Evolutionary conservation across 2,797 vertebrate species (phyloP), one percentile per base, ranked within the genome.

Genomic region (Otolemur crassicaudatus): DNA sequence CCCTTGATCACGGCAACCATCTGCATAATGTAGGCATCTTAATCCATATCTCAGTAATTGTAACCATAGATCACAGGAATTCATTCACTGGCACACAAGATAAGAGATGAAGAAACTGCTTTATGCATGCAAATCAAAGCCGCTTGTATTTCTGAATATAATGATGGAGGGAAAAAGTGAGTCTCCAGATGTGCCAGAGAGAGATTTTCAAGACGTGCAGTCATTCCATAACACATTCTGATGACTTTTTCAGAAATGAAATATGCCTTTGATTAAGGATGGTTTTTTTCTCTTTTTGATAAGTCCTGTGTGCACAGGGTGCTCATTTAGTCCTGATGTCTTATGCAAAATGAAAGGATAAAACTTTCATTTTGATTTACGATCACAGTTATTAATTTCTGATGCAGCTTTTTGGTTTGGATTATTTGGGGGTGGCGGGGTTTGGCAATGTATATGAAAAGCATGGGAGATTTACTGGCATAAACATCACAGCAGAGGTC

Each of bases 211-310:
- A 85, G 90, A 94, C 1, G 7, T 3, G 13, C 92, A 22, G 87
- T 82, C 84, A 2, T 91, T 94, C 56, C 70, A 9, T 29, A 85
- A 73, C 0, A 31, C 63, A 37, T 27, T 88, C 86, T 90, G 97
- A 97, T 92, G 92, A 93, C 90, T 91, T 97, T 92, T 82, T 96
- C 96, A 34, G 95, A 95, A 94, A 94, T 97, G 97, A 98, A 97
- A 97, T 96, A 97, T 87, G 96, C 90, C 92, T 97, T 97, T 97
- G 97, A 97, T 97, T 96, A 97, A 83, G 90, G 76, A 58, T 81
- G 82, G 37, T 37, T 84, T 85, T 61, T 72, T 27, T 7, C 16
- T 75, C 43, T 40, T 90, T 83, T 75, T 96, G 93, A 92, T 94
- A 96, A 76, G 93, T 89, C 92, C 94, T 65, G 83, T 58, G 94